A percentile compares a stretch with the other conserved stretches of the same genome.
phyloP scores from a whole-genome alignment of 2,888 invertebrate genomes.

The Caenorhabditis imperialis region DNA sequence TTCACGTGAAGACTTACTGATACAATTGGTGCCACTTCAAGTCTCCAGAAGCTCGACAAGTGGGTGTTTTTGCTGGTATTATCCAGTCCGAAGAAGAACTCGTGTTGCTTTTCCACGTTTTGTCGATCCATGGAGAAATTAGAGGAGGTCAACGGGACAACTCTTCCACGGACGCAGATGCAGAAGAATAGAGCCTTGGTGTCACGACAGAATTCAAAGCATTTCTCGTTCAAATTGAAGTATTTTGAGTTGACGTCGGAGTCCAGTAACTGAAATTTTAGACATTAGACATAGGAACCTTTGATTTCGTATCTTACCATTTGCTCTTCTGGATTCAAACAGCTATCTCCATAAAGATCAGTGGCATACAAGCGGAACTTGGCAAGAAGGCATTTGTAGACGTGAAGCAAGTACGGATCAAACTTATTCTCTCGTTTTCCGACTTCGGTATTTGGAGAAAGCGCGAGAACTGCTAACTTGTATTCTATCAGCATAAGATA shows the following conservation, averaged over 20 bases:
- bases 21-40: slow-evolving; percentile 18
- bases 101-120: slow-evolving; percentile 15
- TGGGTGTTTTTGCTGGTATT: slow-evolving; percentile 7
- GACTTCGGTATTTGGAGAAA: not conserved
- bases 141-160: not conserved
- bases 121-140: not conserved
- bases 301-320: not conserved
- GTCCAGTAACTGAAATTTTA: not conserved
- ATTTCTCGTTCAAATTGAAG: slow-evolving; percentile 18
- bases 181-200: slow-evolving; percentile 37
- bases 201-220: slow-evolving; percentile 12
- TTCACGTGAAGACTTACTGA: slow-evolving; percentile 4
- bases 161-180: slow-evolving; percentile 33
- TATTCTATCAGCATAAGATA: slow-evolving; percentile 34
- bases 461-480: slow-evolving; percentile 16
- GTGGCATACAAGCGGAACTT: slow-evolving; percentile 35
- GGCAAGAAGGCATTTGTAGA: slow-evolving; percentile 25
- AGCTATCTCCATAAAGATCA: slow-evolving; percentile 9
- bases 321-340: slow-evolving; percentile 12
- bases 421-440: slow-evolving; percentile 3
- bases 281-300: not conserved
- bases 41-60: slow-evolving; percentile 17
- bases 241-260: not conserved
- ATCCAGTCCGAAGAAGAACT: slow-evolving; percentile 35
- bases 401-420: slow-evolving; percentile 20